A percentile compares a stretch with the other conserved stretches of the same genome.
Conservation (phyloP, 2,113 vertebrate genomes). For the Triplophysa rosa region DNA sequence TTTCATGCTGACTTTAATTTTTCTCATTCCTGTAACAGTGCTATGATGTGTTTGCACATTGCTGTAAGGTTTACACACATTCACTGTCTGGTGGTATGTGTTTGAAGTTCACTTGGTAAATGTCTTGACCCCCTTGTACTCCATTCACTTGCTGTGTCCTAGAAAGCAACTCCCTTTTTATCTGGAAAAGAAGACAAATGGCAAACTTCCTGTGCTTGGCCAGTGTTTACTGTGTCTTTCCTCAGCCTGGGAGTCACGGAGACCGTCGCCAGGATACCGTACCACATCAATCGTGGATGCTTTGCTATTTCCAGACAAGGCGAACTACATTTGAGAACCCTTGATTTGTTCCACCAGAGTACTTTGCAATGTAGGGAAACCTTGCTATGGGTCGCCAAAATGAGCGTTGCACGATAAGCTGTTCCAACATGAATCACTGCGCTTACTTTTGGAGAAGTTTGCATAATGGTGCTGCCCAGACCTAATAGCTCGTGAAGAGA, state of each 20-base stretch:
- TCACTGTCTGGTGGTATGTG: slow-evolving; percentile 24
- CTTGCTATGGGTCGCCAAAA: neutral
- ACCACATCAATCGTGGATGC: slow-evolving; percentile 65
- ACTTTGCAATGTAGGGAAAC: neutral
- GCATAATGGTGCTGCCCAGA: neutral
- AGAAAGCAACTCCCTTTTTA: slow-evolving; percentile 59
- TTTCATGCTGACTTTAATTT: neutral
- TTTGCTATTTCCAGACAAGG: slow-evolving; percentile 61
- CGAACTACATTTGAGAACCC: slow-evolving; percentile 56
- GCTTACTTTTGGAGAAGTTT: neutral
- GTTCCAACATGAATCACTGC: too few species aligned
- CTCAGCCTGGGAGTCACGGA: slow-evolving; percentile 59
- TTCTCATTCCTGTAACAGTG: neutral
- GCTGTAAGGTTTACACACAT: neutral
- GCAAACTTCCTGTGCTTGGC: slow-evolving; percentile 67
- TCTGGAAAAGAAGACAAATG: slow-evolving; percentile 61
- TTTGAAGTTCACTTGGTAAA: slow-evolving; percentile 50
- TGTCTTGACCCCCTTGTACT: slow-evolving; percentile 29
- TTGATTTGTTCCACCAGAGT: neutral
- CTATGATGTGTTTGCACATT: neutral
- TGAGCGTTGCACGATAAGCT: too few species aligned
- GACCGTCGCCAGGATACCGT: slow-evolving; percentile 60
- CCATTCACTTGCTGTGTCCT: slow-evolving; percentile 50
- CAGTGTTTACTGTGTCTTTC: slow-evolving; percentile 67
- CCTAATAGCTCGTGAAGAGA: slow-evolving; percentile 1